A percentile compares a stretch with the other conserved stretches of the same genome.
These are phyloP conservation scores for Lontra canadensis DNA, from an alignment of 2,113 vertebrate species.

Conservation along the genomic window DNA sequence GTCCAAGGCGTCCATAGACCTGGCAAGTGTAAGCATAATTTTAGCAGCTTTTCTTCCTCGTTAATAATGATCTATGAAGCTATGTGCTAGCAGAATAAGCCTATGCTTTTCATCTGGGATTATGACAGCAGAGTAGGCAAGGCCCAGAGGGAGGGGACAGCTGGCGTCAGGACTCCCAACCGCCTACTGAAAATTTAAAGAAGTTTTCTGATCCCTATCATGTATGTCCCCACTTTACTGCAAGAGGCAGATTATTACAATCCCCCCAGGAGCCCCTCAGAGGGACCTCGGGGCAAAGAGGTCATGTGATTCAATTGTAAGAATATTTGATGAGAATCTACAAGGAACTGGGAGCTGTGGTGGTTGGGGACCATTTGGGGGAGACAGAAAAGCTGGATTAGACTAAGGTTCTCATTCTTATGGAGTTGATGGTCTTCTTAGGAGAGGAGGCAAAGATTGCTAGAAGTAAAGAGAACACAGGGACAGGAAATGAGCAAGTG, in stretches of 20 bases:
- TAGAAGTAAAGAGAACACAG: neutral
- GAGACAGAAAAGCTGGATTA: neutral
- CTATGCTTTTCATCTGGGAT: neutral
- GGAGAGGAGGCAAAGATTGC: neutral
- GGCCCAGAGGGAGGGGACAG: neutral
- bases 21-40: neutral
- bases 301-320: slow-evolving; percentile 8
- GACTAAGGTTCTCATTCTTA: neutral
- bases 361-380: neutral
- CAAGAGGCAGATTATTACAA: neutral
- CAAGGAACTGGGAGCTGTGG: neutral
- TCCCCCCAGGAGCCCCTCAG: neutral
- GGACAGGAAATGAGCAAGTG: neutral
- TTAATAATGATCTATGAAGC: neutral
- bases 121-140: neutral
- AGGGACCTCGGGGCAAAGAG: neutral
- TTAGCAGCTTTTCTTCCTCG: neutral
- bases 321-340: neutral
- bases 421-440: neutral
- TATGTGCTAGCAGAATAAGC: neutral
- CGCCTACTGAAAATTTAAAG: neutral
- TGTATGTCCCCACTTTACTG: neutral
- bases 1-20: neutral
- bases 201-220: neutral
- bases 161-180: neutral